Evolutionary conservation across 2,113 vertebrate species (phyloP).

Genomic region (Elephantulus edwardii): DNA sequence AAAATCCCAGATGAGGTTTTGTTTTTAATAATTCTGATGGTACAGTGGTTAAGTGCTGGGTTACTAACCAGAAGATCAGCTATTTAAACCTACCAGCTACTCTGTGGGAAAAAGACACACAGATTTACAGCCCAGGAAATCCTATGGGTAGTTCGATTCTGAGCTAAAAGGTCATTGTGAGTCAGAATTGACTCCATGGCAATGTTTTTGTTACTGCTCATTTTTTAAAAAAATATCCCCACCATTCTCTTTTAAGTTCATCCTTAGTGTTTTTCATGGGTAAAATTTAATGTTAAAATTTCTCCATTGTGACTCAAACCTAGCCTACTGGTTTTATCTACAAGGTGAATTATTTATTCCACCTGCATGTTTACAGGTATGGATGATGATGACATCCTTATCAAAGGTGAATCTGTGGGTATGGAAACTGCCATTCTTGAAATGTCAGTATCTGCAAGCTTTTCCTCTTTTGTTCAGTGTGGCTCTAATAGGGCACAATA

Average conservation of each 20-base stretch:
- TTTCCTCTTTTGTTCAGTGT: not conserved
- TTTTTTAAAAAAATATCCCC: not conserved
- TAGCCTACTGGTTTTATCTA: not conserved
- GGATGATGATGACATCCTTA: not conserved
- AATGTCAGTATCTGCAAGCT: not conserved
- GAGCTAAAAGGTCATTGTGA: not conserved
- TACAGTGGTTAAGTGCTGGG: not conserved
- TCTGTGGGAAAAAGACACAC: not conserved
- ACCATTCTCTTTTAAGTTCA: not conserved
- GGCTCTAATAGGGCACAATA: not conserved
- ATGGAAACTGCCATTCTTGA: not conserved
- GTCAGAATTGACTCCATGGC: not conserved
- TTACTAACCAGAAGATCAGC: not conserved
- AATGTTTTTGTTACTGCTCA: not conserved
- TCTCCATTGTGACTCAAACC: not conserved
- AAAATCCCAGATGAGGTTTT: not conserved
- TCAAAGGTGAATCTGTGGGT: not conserved
- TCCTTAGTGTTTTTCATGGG: not conserved
- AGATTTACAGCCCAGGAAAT: not conserved
- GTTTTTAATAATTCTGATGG: not conserved
- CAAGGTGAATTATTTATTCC: rapidly evolving
- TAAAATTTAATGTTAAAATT: rapidly evolving
- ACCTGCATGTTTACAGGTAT: not conserved
- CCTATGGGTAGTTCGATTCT: not conserved
- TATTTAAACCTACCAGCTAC: not conserved